Conservation (phyloP, 2,888 invertebrate species). For the Lysandra bellargus region DNA sequence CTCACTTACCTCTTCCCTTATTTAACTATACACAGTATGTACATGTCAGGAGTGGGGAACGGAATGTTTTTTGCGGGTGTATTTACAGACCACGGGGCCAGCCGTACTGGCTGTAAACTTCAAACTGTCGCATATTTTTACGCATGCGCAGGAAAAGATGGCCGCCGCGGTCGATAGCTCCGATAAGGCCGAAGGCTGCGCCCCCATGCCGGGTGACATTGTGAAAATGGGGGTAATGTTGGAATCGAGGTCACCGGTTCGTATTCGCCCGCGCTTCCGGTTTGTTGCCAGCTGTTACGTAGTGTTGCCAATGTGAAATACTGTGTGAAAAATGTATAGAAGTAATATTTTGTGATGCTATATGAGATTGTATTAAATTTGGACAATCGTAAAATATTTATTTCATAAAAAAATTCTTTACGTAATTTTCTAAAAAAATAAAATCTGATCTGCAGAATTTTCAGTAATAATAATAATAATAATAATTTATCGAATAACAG, state of each 20-base stretch:
- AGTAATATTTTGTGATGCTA: background rate
- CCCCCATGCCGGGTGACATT: conserved; percentile 67
- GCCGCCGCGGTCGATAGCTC: conserved; percentile 61
- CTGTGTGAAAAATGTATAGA: background rate
- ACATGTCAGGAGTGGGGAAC: conserved; percentile 29
- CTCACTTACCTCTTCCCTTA: conserved; percentile 25
- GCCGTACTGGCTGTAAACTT: conserved; percentile 64
- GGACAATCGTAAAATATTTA: background rate
- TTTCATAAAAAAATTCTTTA: too few relatives aligned
- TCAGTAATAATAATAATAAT: too few relatives aligned
- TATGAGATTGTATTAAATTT: background rate
- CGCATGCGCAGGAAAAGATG: conserved; percentile 58
- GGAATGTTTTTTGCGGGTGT: conserved; percentile 55
- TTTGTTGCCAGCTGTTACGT: conserved; percentile 43
- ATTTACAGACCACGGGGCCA: conserved; percentile 63
- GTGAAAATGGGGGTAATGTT: conserved; percentile 65
- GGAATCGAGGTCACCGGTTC: conserved; percentile 68
- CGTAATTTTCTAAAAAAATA: too few relatives aligned
- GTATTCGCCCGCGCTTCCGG: conserved; percentile 66
- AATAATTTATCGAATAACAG: too few relatives aligned
- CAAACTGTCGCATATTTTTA: conserved; percentile 67
- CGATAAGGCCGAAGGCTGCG: conserved; percentile 66
- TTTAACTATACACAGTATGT: conserved; percentile 29
- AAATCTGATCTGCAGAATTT: too few relatives aligned
- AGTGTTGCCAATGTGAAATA: conserved; percentile 45